These are phyloP conservation scores for Pardosa pseudoannulata DNA, from an alignment of 2,888 invertebrate genomes.

Conservation along the genomic window DNA sequence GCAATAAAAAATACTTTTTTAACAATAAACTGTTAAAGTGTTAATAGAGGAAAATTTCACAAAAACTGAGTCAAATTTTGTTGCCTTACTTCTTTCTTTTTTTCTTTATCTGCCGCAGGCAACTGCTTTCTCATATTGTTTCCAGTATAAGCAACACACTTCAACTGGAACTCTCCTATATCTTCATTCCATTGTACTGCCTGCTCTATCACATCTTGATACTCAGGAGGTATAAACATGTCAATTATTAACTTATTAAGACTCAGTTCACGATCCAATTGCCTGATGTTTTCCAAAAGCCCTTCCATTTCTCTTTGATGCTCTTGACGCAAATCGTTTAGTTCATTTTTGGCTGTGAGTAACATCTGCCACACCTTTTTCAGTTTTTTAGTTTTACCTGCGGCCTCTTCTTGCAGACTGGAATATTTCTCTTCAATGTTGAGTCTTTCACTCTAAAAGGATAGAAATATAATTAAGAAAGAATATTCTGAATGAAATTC, in stretches of 20 bases:
- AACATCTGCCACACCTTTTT: constrained; percentile 91
- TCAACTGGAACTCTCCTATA: constrained; percentile 98
- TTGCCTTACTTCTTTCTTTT: constrained; percentile 76
- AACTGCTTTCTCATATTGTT: constrained; percentile 89
- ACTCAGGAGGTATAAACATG: constrained; percentile 94
- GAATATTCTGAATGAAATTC: too few relatives aligned
- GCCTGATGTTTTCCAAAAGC: constrained; percentile 92
- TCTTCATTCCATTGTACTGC: constrained; percentile 99
- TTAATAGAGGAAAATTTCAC: too few relatives aligned
- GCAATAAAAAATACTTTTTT: too few relatives aligned
- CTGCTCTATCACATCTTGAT: constrained; percentile 92
- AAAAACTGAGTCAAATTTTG: too few relatives aligned
- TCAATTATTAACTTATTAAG: constrained; percentile 93
- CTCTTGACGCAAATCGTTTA: constrained; percentile 85
- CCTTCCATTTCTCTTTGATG: constrained; percentile 98
- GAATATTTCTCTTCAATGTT: constrained; percentile 97
- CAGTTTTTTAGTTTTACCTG: constrained; percentile 93
- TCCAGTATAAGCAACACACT: constrained; percentile 98
- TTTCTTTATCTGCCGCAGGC: constrained; percentile 77
- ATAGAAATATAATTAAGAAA: too few relatives aligned
- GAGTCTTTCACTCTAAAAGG: constrained; percentile 86
- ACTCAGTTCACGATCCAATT: constrained; percentile 91
- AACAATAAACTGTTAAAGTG: too few relatives aligned
- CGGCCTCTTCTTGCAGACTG: constrained; percentile 94
- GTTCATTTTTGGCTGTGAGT: constrained; percentile 85